Evolutionary conservation across 2,888 invertebrate species (phyloP), one percentile per base, ranked within the genome.

Genomic region (Tortricodes alternella): DNA sequence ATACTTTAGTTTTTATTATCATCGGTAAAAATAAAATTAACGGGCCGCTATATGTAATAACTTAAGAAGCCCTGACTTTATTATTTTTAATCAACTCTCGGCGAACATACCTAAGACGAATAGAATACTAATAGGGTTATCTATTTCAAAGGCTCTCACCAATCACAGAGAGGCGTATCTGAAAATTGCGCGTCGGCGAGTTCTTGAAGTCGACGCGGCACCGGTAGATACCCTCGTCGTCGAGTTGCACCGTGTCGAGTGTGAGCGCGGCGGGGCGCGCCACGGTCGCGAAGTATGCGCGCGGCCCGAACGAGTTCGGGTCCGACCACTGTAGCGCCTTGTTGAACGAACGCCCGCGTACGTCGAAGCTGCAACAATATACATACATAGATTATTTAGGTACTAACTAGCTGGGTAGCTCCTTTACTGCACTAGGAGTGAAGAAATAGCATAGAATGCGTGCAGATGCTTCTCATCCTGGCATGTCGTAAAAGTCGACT

Each of bases 141-240:
- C 37, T 52, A 53, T 32, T 52, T 41, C 48, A 43, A 56, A 37
- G 27, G 11, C 2, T 92, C 96, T 95, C 84, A 97, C 97, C 96
- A 79, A 97, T 96, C 74, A 97, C 96, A 76, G 96, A 95, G 65
- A 97, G 93, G 74, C 96, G 95, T 85, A 97, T 96, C 74, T 96
- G 95, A 81, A 96, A 95, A 85, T 96, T 97, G 67, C 96, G 92
- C 24, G 97, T 97, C 34, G 97, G 96, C 3, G 96, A 95, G 76
- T 96, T 96, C 72, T 95, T 94, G 84, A 97, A 97, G 89, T 97
- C 97, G 43, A 97, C 97, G 57, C 97, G 92, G 83, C 97, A 97
- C 66, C 97, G 92, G 85, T 97, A 97, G 52, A 93, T 89, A 51
- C 97, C 97, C 73, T 97, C 97, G 73, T 97, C 97, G 72, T 95